phyloP scores from a whole-genome alignment of 30 jellyfish, hydroid and myxozoan species.

The Hydra vulgaris region DNA sequence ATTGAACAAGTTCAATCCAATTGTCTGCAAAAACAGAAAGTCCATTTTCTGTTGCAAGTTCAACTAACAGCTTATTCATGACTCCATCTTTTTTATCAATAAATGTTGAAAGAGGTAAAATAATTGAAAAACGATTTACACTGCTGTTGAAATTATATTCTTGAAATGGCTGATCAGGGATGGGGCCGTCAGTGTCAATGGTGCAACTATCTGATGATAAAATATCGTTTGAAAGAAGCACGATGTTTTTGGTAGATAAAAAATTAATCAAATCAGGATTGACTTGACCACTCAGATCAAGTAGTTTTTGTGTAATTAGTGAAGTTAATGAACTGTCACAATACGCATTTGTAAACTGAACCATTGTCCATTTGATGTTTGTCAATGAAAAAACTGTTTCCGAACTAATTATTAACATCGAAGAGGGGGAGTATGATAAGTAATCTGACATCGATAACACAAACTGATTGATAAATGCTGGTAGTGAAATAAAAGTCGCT shows the following conservation, averaged over 20 bases:
- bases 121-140: slow-evolving; percentile 3
- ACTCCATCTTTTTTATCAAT: slow-evolving; percentile 58
- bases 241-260: neutral
- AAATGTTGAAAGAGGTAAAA: slow-evolving; percentile 37
- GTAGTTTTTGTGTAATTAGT: neutral
- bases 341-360: neutral
- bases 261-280: neutral
- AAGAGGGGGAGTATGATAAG: neutral
- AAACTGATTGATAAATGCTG: slow-evolving; percentile 17
- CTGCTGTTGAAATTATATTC: neutral
- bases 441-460: slow-evolving; percentile 9
- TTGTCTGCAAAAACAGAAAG: slow-evolving; percentile 31
- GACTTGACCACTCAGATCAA: neutral
- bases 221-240: neutral
- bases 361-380: neutral
- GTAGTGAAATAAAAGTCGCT: slow-evolving; percentile 5
- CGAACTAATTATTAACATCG: neutral
- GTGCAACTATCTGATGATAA: neutral
- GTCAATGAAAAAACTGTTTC: neutral
- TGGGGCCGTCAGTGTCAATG: neutral
- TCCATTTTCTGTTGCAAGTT: slow-evolving; percentile 29
- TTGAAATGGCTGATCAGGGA: neutral
- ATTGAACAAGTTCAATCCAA: slow-evolving; percentile 32
- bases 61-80: slow-evolving; percentile 18
- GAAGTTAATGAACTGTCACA: neutral